These are phyloP conservation scores for Petroica traversi DNA, from an alignment of 2,113 vertebrate genomes.

Conservation along the genomic window DNA sequence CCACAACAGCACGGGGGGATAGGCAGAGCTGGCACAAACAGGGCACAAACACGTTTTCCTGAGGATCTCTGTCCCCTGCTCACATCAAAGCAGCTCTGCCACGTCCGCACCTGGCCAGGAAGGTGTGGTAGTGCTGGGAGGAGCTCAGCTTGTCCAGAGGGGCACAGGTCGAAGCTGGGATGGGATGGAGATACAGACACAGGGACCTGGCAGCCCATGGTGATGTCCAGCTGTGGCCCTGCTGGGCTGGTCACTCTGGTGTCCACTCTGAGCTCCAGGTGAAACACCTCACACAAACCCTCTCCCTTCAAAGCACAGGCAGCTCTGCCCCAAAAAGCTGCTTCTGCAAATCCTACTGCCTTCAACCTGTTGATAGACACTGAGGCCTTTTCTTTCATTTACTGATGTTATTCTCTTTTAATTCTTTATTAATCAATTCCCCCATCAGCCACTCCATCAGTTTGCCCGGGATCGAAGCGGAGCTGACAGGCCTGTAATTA, in stretches of 20 bases:
- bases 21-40: rapidly evolving
- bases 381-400: not conserved
- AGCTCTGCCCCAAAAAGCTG: not conserved
- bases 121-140: not conserved
- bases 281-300: not conserved
- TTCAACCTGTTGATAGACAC: not conserved
- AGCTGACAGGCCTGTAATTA: slow-evolving; percentile 53
- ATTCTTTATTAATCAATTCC: slow-evolving; percentile 40
- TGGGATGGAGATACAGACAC: not conserved
- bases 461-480: not conserved
- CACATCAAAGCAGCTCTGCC: rapidly evolving
- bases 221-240: not conserved
- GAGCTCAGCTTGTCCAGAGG: not conserved
- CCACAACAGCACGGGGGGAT: not conserved
- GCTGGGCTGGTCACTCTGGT: not conserved
- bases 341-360: not conserved
- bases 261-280: not conserved
- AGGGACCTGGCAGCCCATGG: rapidly evolving
- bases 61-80: not conserved
- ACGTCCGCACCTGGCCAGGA: rapidly evolving
- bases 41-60: not conserved
- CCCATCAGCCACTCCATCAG: slow-evolving; percentile 16
- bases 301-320: not conserved
- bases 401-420: slow-evolving; percentile 25
- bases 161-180: not conserved